These are phyloP conservation scores for Cranoglanis bouderius DNA, from an alignment of 2,113 vertebrate genomes.

Conservation along the genomic window DNA sequence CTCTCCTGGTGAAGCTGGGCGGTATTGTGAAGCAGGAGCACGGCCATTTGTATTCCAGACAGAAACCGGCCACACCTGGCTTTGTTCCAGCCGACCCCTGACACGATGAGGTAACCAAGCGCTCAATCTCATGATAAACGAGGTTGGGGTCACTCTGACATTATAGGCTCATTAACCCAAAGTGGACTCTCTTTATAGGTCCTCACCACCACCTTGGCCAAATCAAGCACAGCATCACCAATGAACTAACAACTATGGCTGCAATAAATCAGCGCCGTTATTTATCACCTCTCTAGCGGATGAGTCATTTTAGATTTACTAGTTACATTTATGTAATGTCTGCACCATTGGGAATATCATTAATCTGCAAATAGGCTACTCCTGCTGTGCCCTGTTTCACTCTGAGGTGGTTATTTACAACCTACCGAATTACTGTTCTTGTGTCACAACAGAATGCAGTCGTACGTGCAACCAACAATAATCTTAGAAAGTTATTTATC, in stretches of 20 bases:
- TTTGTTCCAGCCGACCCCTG: conserved; percentile 37
- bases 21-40: background rate
- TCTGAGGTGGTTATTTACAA: conserved; percentile 17
- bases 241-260: conserved; percentile 25
- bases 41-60: conserved; percentile 43
- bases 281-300: conserved; percentile 28
- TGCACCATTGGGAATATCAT: conserved; percentile 30
- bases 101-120: conserved; percentile 32
- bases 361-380: conserved; percentile 25
- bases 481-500: background rate
- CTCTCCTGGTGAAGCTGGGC: conserved; percentile 4
- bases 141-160: conserved; percentile 48
- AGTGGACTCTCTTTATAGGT: conserved; percentile 46
- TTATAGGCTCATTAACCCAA: conserved; percentile 53
- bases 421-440: conserved; percentile 4
- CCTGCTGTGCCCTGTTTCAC: conserved; percentile 23
- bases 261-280: conserved; percentile 37
- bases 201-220: conserved; percentile 35
- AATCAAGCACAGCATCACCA: conserved; percentile 47
- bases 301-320: conserved; percentile 42
- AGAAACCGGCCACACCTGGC: conserved; percentile 36
- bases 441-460: conserved; percentile 1
- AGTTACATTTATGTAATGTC: conserved; percentile 39
- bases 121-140: conserved; percentile 46
- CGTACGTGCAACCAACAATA: background rate